phyloP scores from a whole-genome alignment of 1,140 invertebrate species.

The Chrysoperla carnea region DNA sequence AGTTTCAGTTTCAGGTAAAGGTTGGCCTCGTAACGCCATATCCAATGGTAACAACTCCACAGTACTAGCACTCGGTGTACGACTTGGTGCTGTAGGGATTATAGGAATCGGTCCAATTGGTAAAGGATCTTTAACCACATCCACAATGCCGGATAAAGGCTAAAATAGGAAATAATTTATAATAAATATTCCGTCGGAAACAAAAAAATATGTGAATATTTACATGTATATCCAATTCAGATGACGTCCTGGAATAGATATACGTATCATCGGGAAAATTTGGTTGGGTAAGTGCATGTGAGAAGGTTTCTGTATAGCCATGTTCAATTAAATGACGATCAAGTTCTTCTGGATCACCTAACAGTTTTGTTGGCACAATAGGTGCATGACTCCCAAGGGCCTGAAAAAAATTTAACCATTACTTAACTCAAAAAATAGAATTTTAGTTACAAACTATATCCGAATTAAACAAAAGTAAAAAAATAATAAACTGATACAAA shows the following conservation, averaged over 20 bases:
- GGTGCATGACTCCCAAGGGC: slow-evolving; percentile 54
- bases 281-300: slow-evolving; percentile 18
- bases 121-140: slow-evolving; percentile 28
- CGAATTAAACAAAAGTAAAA: no score
- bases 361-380: slow-evolving; percentile 62
- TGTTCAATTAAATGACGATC: slow-evolving; percentile 48
- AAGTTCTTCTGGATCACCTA: slow-evolving; percentile 54
- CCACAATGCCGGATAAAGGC: slow-evolving; percentile 32
- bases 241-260: not conserved
- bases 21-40: slow-evolving; percentile 26
- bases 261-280: slow-evolving; percentile 1
- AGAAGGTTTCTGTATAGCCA: slow-evolving; percentile 34
- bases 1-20: slow-evolving; percentile 67
- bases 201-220: not conserved
- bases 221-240: not conserved
- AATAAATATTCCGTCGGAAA: not conserved
- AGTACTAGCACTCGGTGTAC: slow-evolving; percentile 22
- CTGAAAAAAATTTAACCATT: no score
- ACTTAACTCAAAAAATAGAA: no score
- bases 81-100: slow-evolving; percentile 20
- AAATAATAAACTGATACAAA: no score
- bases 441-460: no score
- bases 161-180: slow-evolving; percentile 10
- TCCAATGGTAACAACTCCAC: slow-evolving; percentile 29
- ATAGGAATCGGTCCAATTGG: slow-evolving; percentile 20